Conservation (phyloP, 1,140 invertebrate genomes). For the Brachionus plicatilis region DNA sequence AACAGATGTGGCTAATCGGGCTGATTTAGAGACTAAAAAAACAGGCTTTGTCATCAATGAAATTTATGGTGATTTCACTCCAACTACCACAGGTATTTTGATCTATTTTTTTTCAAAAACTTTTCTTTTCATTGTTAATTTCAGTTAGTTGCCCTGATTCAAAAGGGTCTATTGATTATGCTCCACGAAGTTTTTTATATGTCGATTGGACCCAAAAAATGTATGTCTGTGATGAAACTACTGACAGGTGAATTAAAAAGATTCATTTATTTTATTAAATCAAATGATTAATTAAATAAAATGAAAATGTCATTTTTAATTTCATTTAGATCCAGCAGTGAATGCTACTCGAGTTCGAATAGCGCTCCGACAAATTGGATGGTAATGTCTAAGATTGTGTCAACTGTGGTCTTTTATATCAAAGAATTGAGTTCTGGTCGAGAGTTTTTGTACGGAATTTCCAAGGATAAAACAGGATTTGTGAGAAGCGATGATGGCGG, state of each 20-base stretch:
- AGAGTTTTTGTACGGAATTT: slow-evolving; percentile 24
- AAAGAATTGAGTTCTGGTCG: background rate
- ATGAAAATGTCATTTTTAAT: background rate
- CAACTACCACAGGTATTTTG: background rate
- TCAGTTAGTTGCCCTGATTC: background rate
- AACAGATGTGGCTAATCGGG: background rate
- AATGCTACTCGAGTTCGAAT: background rate
- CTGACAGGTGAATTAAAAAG: background rate
- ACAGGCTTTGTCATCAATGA: slow-evolving; percentile 12
- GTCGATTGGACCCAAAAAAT: background rate
- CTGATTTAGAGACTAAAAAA: background rate
- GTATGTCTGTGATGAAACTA: slow-evolving; percentile 38
- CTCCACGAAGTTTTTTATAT: background rate
- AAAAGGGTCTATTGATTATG: background rate
- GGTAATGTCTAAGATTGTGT: background rate
- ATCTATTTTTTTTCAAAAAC: background rate
- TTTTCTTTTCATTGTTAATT: background rate
- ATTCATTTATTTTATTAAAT: background rate
- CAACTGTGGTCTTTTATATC: slow-evolving; percentile 3
- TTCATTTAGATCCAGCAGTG: background rate
- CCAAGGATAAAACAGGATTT: background rate
- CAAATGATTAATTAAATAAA: background rate
- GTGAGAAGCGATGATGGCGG: slow-evolving; percentile 39
- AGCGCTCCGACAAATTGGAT: background rate
- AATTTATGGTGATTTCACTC: background rate